A percentile compares a stretch with the other conserved stretches of the same genome.
phyloP scores from a whole-genome alignment of 2,113 vertebrate genomes.

The Megalops atlanticus region DNA sequence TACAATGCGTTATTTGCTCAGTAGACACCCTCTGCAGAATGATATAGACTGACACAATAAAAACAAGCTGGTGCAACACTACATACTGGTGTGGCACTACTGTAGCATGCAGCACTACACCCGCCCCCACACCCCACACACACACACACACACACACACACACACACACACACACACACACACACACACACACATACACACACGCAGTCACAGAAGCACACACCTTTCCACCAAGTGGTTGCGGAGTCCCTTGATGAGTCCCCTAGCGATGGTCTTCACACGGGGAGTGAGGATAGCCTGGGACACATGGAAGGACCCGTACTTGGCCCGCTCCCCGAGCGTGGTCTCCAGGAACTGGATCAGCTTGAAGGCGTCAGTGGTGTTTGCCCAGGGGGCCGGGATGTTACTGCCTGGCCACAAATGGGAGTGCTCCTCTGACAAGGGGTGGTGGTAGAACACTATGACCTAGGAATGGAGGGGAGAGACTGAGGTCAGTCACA shows the following conservation, averaged over 20 bases:
- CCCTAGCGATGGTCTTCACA: slow-evolving; percentile 82
- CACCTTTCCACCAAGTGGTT: slow-evolving; percentile 91
- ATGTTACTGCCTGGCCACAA: slow-evolving; percentile 94
- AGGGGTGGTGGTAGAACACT: slow-evolving; percentile 89
- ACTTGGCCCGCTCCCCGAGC: slow-evolving; percentile 78
- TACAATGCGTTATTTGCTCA: too few relatives aligned
- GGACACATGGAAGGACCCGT: slow-evolving; percentile 90
- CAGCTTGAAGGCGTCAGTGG: slow-evolving; percentile 85
- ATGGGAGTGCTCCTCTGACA: slow-evolving; percentile 68
- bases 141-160: neutral
- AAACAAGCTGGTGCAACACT: too few relatives aligned
- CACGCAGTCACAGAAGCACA: slow-evolving; percentile 7
- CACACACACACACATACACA: neutral
- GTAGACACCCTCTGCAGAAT: too few relatives aligned
- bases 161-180: neutral
- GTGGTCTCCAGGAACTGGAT: slow-evolving; percentile 91
- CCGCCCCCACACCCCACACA: neutral
- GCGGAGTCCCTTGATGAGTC: slow-evolving; percentile 85
- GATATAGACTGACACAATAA: too few relatives aligned
- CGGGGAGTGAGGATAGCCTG: slow-evolving; percentile 94
- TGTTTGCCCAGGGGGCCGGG: slow-evolving; percentile 96
- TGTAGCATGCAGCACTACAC: too few relatives aligned
- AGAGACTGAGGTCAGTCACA: slow-evolving; percentile 10
- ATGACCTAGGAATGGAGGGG: slow-evolving; percentile 75
- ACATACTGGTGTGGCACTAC: too few relatives aligned